These are phyloP conservation scores for Planiliza haematocheilus DNA, from an alignment of 2,113 vertebrate species.

Conservation along the genomic window DNA sequence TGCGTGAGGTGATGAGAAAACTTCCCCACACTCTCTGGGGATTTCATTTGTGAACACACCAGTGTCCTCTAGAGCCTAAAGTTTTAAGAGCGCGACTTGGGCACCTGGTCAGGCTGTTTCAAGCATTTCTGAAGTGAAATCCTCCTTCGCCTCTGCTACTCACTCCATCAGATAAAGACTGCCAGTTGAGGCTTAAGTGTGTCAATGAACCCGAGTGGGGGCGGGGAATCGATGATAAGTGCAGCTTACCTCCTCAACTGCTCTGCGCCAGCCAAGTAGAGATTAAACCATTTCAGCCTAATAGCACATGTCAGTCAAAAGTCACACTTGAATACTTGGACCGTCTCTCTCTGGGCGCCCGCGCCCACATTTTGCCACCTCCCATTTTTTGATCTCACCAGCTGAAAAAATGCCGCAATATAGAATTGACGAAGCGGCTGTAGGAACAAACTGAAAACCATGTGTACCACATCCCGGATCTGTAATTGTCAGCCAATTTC, in stretches of 20 bases:
- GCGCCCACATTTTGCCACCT: neutral
- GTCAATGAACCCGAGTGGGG: constrained; percentile 71
- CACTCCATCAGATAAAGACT: constrained; percentile 74
- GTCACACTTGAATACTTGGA: constrained; percentile 56
- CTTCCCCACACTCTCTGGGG: constrained; percentile 62
- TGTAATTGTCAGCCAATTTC: constrained; percentile 37
- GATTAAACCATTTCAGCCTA: constrained; percentile 77
- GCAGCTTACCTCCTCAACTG: constrained; percentile 69
- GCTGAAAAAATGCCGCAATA: constrained; percentile 30
- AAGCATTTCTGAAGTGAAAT: constrained; percentile 69
- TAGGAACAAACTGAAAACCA: neutral
- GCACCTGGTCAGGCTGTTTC: constrained; percentile 52
- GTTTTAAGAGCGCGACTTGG: constrained; percentile 64
- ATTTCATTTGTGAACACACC: constrained; percentile 70
- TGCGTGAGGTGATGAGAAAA: constrained; percentile 75
- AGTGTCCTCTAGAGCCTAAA: constrained; percentile 61
- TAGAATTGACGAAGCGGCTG: constrained; percentile 13
- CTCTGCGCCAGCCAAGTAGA: constrained; percentile 67
- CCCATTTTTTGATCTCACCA: constrained; percentile 30
- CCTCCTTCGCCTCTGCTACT: constrained; percentile 67
- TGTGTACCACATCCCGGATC: constrained; percentile 32
- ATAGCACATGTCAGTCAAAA: constrained; percentile 77
- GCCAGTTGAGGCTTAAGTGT: constrained; percentile 76
- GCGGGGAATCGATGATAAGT: constrained; percentile 74
- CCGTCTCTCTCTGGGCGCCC: neutral